Evolutionary conservation across 2,888 invertebrate species (phyloP), one percentile per base, ranked within the genome.

Genomic region (Megastigmus dorsalis): DNA sequence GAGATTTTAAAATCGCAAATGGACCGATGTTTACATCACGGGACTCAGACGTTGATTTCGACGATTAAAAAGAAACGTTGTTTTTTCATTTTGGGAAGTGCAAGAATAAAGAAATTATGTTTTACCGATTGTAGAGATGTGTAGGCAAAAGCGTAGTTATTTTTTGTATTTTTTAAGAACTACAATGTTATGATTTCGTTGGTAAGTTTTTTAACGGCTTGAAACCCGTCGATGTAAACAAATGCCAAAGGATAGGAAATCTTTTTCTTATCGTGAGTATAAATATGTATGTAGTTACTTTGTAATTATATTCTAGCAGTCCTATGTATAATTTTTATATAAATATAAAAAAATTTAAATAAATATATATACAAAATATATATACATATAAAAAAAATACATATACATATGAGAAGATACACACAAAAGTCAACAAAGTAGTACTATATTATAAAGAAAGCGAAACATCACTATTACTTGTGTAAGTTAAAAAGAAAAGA

Each of bases 241-340:
- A 76, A 74, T 68, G 75, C 77, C 76, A 78, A 76, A 76, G 76
- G 74, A 76, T 77, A 70, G 73, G 71, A 78, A 79, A 75, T 69
- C 75, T 72, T 78, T 78, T 82, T 82, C 79, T 79, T 80, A 80
- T 76, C 78, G 77, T 78, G 76, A 80, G 79, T 80, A 79, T 81
- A 81, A 79, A 81, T 81, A 83, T 80, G 80, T 81, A 81, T 77
- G 80, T 82, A 80, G 80, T 73, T 79, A 82, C 78, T 80, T 80
- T 80, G 80, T 81, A 81, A 82, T 81, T 80, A 80, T 77, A 79
- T 78, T 76, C 62, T 79, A 77, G 75, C 81, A 81, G 78, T 78
- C 74, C 77, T 80, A 81, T 78, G 74, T 78, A 81, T 80, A 80
- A 80, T 80, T 80, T 83, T 80, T 80, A 80, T 82, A 82, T 80